Base-by-base conservation (phyloP, 1,140 invertebrate genomes). In the Zaprionus inermis region DNA sequence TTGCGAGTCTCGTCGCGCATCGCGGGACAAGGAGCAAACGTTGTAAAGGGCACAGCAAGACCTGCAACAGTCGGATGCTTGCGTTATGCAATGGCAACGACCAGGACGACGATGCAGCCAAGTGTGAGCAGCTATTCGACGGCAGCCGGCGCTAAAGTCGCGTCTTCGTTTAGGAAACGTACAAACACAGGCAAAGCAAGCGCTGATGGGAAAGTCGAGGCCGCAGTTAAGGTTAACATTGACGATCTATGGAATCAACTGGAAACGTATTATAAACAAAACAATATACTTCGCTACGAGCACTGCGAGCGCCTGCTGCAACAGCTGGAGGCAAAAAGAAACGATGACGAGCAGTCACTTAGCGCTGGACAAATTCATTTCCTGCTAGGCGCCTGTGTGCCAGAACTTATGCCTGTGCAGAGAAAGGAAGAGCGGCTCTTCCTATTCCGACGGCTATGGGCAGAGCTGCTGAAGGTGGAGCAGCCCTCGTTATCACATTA, bases 321-420 rank as follows among this genome's bases (percentile, higher is more conserved):
- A 30, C 64, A 64, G 20, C 24, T 91, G 30, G 70, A 86, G 32
- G 12, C 11, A 1, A 30, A 5, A n/a, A 6, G 22, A 5, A 18
- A 3, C 5, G 51, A 28, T 4, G 28, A 1, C 32, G 1, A n/a
- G 18, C 30, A 7, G 6, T 7, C 49, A 7, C 67, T 91, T 0
- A 75, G n/a, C 10, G 22, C 44, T 0, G 68, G 57, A 1, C 81
- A 92, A 20, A 44, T 79, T 49, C 76, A 90, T 51, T 92, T 92
- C 20, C 63, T 92, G 2, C 55, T 92, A 2, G 77, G 77, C 2
- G 56, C 80, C 3, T 91, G 90, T 58, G 91, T 90, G 32, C 82
- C 83, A 2, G 76, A 88, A 7, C 16, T 88, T 11, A 44, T 92
- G 51, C 91, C 91, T 1, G 70, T 83, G 0, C 72, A 73, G 24